phyloP scores from a whole-genome alignment of 2,797 vertebrate species.

The Chrosomus eos region DNA sequence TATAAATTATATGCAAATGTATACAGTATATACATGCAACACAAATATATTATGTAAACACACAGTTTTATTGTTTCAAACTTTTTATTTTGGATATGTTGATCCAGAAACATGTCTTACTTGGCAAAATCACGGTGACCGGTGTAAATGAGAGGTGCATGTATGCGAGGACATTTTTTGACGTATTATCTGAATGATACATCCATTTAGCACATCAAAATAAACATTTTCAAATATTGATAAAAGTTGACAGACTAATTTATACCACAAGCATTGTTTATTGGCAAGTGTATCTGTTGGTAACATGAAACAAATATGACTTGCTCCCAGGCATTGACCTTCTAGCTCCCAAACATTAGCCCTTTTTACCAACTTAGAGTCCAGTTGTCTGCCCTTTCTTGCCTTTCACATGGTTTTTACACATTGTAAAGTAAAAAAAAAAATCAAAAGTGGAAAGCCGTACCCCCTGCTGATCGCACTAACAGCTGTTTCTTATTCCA shows the following conservation, averaged over 20 bases:
- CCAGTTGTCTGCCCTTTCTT: constrained; percentile 53
- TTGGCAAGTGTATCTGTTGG: neutral
- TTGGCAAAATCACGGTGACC: no score
- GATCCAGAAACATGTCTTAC: no score
- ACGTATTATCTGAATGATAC: neutral
- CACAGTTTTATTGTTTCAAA: no score
- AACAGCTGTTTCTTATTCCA: constrained; percentile 77
- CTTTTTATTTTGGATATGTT: no score
- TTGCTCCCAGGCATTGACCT: constrained; percentile 60
- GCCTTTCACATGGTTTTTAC: constrained; percentile 62
- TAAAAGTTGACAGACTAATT: neutral
- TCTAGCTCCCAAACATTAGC: constrained; percentile 61
- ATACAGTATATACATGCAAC: no score
- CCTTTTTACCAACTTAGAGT: constrained; percentile 63
- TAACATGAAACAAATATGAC: neutral
- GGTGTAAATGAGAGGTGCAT: neutral
- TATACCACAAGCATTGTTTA: neutral
- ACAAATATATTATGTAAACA: no score
- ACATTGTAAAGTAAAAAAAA: constrained; percentile 63
- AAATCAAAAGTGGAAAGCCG: constrained; percentile 49
- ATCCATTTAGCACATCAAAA: neutral
- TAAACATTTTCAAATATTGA: neutral
- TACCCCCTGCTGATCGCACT: constrained; percentile 56
- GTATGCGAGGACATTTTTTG: neutral
- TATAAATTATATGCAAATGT: no score